Evolutionary conservation across 2,113 vertebrate species (phyloP).

Genomic region (Salvelinus alpinus): DNA sequence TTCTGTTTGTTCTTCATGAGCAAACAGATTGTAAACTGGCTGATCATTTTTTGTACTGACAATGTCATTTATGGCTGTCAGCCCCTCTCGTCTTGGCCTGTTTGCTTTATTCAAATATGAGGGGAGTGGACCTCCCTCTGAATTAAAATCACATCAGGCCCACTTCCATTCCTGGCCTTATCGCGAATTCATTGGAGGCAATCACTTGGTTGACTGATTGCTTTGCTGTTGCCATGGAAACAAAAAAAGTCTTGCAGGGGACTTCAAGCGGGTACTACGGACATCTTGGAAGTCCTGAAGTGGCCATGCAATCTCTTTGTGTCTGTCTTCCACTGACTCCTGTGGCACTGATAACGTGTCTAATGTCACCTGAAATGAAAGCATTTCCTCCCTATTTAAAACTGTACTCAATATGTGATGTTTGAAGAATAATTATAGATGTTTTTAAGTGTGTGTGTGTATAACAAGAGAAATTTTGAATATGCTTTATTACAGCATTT

Average conservation of each 20-base stretch:
- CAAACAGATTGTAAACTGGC: conserved; percentile 94
- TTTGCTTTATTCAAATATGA: conserved; percentile 95
- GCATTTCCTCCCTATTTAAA: not conserved
- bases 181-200: conserved; percentile 91
- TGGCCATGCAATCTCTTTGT: too few relatives aligned
- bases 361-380: not conserved
- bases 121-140: conserved; percentile 85
- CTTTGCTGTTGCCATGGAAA: conserved; percentile 87
- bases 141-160: conserved; percentile 90
- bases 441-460: not conserved
- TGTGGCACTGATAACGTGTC: not conserved
- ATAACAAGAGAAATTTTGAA: not conserved
- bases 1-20: conserved; percentile 87
- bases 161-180: conserved; percentile 84
- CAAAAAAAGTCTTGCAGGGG: conserved; percentile 81
- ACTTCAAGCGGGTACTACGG: conserved; percentile 77
- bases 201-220: conserved; percentile 77
- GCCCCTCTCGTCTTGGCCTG: conserved; percentile 81
- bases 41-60: conserved; percentile 93
- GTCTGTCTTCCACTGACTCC: too few relatives aligned
- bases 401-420: not conserved
- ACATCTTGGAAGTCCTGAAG: conserved; percentile 77
- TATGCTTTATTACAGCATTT: not conserved
- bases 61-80: conserved; percentile 93
- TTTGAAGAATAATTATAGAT: not conserved